These are phyloP conservation scores for Parascotia fuliginaria DNA, from an alignment of 2,888 invertebrate species.

Conservation along the genomic window DNA sequence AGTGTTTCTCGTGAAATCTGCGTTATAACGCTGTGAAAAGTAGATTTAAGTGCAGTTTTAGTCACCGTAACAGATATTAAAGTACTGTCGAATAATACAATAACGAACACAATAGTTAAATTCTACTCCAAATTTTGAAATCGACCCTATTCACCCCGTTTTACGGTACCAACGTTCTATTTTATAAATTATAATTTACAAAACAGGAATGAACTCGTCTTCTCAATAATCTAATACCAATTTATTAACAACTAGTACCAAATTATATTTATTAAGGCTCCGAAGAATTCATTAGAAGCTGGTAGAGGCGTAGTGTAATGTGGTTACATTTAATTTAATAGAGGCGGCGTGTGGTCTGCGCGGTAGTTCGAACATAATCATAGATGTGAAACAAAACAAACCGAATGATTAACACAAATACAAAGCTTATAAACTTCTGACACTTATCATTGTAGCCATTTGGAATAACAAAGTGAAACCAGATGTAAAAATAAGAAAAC, in stretches of 20 bases:
- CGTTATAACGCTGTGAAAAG: too few relatives aligned
- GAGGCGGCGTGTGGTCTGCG: constrained; percentile 77
- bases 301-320: constrained; percentile 68
- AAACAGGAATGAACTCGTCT: constrained; percentile 47
- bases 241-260: constrained; percentile 59
- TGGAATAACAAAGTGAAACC: not conserved
- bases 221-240: constrained; percentile 53
- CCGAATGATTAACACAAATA: constrained; percentile 57
- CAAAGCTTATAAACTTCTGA: constrained; percentile 56
- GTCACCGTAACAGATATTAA: too few relatives aligned
- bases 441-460: constrained; percentile 28
- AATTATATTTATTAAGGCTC: constrained; percentile 66
- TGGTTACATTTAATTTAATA: constrained; percentile 77
- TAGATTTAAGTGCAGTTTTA: too few relatives aligned
- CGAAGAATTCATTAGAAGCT: constrained; percentile 67
- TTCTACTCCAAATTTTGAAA: too few relatives aligned
- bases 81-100: too few relatives aligned
- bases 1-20: too few relatives aligned
- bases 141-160: too few relatives aligned
- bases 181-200: too few relatives aligned
- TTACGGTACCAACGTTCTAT: too few relatives aligned
- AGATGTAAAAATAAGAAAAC: not conserved
- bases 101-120: too few relatives aligned
- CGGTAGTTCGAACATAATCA: constrained; percentile 68
- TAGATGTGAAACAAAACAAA: constrained; percentile 68